Percentiles rank a stretch among this genome's conserved stretches.
Evolutionary conservation across 2,888 invertebrate genomes (phyloP).

Genomic region (Macrophya alboannulata): DNA sequence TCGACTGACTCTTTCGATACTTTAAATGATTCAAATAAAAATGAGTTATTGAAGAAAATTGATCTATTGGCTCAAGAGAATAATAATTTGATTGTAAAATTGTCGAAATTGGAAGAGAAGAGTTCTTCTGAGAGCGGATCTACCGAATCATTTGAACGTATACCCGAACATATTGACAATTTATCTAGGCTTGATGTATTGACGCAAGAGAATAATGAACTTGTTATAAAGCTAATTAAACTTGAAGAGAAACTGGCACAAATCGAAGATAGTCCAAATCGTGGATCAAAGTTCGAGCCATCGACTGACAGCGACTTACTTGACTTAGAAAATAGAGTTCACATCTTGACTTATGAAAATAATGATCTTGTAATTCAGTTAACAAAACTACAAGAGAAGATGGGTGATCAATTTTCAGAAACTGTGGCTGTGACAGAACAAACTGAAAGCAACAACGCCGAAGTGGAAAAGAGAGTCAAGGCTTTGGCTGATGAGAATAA

Average conservation of each 20-base stretch:
- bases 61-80: constrained; percentile 74
- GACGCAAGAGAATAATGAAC: constrained; percentile 73
- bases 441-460: constrained; percentile 4
- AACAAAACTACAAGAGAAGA: constrained; percentile 66
- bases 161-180: constrained; percentile 71
- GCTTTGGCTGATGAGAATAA: constrained; percentile 64
- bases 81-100: constrained; percentile 70
- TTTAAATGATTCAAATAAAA: constrained; percentile 70
- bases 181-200: constrained; percentile 70
- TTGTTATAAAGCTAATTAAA: constrained; percentile 73
- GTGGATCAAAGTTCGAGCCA: background rate
- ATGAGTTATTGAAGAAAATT: constrained; percentile 72
- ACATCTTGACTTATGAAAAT: constrained; percentile 66
- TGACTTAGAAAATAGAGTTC: constrained; percentile 59
- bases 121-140: constrained; percentile 77
- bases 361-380: constrained; percentile 68
- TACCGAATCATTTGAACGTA: constrained; percentile 77
- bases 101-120: constrained; percentile 74
- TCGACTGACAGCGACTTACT: constrained; percentile 45
- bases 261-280: constrained; percentile 25
- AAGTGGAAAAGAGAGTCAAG: constrained; percentile 60
- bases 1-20: constrained; percentile 76
- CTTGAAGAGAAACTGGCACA: constrained; percentile 65
- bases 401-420: constrained; percentile 58
- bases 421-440: background rate